Percentiles rank a stretch among this genome's conserved stretches.
These are phyloP conservation scores for Pollenia amentaria DNA, from an alignment of 2,888 invertebrate genomes.

Conservation along the genomic window DNA sequence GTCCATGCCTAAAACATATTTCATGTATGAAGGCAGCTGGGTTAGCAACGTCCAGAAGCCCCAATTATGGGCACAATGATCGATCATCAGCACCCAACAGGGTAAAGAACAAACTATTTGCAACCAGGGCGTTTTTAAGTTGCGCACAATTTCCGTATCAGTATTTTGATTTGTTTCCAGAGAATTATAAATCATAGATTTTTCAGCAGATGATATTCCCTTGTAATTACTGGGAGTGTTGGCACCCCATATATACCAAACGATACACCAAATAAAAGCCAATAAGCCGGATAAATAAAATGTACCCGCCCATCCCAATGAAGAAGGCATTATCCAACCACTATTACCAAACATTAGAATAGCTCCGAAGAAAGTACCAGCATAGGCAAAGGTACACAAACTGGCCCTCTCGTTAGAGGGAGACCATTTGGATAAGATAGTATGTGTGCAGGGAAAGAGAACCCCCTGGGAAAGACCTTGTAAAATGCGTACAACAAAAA, in stretches of 20 bases:
- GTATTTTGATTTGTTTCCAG: conserved; percentile 84
- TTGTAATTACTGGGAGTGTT: conserved; percentile 87
- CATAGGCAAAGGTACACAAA: conserved; percentile 88
- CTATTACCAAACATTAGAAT: conserved; percentile 89
- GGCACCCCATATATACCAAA: conserved; percentile 88
- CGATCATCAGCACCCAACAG: conserved; percentile 89
- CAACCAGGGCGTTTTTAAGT: conserved; percentile 88
- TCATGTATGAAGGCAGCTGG: conserved; percentile 92
- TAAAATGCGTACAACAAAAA: conserved; percentile 87
- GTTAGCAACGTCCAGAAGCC: conserved; percentile 94
- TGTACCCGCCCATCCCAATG: conserved; percentile 90
- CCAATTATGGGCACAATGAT: conserved; percentile 90
- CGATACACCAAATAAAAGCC: conserved; percentile 87
- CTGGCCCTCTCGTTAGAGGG: conserved; percentile 88
- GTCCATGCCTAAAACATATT: conserved; percentile 88
- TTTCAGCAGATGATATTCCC: conserved; percentile 87
- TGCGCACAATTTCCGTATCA: conserved; percentile 73
- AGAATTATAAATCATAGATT: conserved; percentile 88
- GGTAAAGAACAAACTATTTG: conserved; percentile 90
- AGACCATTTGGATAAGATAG: conserved; percentile 88
- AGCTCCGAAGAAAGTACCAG: conserved; percentile 92
- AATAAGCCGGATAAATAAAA: conserved; percentile 90
- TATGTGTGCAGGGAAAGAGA: conserved; percentile 88
- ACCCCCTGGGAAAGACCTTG: conserved; percentile 89
- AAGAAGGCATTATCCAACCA: conserved; percentile 88